A percentile compares a stretch with the other conserved stretches of the same genome.
These are phyloP conservation scores for Zapornia atra DNA, from an alignment of 2,113 vertebrate species.

Conservation along the genomic window DNA sequence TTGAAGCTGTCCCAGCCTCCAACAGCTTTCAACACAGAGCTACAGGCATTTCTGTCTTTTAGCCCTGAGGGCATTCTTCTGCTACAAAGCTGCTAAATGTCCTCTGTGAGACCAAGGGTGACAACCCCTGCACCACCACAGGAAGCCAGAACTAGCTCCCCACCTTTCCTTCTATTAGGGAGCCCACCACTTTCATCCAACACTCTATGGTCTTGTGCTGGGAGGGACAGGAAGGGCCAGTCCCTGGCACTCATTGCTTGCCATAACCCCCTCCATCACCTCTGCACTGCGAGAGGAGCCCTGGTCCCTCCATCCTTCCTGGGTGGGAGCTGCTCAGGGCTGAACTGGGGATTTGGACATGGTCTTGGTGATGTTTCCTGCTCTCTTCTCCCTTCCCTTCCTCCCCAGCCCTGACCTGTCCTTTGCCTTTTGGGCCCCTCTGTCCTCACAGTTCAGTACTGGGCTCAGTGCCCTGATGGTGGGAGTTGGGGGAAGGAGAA, in stretches of 20 bases:
- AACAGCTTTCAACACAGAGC: neutral
- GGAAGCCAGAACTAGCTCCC: neutral
- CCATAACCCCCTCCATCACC: neutral
- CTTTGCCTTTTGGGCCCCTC: neutral
- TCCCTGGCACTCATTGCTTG: neutral
- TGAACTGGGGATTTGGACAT: neutral
- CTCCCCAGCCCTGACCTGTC: neutral
- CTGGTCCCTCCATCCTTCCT: neutral
- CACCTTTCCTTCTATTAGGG: neutral
- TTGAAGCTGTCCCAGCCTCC: neutral
- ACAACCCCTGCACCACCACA: neutral
- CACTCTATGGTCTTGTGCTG: neutral
- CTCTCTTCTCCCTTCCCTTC: neutral
- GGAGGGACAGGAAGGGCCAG: accelerated
- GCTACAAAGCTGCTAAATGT: neutral
- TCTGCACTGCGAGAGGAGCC: neutral
- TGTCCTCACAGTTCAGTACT: neutral
- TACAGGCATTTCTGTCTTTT: neutral
- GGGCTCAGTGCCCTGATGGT: neutral
- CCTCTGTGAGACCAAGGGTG: neutral
- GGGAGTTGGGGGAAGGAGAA: neutral
- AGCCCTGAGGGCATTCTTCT: neutral
- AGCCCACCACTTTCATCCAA: neutral
- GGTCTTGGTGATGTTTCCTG: neutral
- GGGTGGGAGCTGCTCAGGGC: neutral